Percentiles rank a stretch among this genome's conserved stretches.
phyloP scores from a whole-genome alignment of 2,113 vertebrate species.

The Prolemur simus region DNA sequence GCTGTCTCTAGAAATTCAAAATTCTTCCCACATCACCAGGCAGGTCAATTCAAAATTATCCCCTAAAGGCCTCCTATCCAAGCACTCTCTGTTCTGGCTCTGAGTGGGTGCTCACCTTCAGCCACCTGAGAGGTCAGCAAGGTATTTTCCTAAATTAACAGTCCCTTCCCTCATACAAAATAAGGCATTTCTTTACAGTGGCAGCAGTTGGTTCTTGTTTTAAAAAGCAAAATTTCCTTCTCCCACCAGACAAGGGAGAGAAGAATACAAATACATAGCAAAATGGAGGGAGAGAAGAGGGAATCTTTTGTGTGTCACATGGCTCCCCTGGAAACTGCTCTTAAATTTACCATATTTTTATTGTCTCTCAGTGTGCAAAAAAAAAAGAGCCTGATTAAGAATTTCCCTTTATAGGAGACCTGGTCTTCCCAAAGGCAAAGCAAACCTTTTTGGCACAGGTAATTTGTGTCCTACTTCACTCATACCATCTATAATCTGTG shows the following conservation, averaged over 20 bases:
- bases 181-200: not conserved
- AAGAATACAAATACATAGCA: not conserved
- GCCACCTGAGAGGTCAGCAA: not conserved
- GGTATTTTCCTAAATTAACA: not conserved
- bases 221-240: slow-evolving; percentile 30
- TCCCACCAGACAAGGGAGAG: not conserved
- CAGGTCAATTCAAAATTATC: not conserved
- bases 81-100: not conserved
- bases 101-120: not conserved
- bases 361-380: not conserved
- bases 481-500: not conserved
- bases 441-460: not conserved
- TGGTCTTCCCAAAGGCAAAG: not conserved
- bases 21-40: not conserved
- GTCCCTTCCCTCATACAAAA: not conserved
- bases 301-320: not conserved
- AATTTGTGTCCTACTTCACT: not conserved
- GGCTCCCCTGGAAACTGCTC: not conserved
- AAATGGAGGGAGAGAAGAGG: not conserved
- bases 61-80: not conserved
- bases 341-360: not conserved
- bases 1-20: not conserved
- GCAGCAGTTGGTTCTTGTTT: not conserved
- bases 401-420: not conserved
- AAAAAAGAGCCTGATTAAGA: not conserved